Base-by-base conservation (phyloP, 2,797 vertebrate species). In the Caiman crocodilus region DNA sequence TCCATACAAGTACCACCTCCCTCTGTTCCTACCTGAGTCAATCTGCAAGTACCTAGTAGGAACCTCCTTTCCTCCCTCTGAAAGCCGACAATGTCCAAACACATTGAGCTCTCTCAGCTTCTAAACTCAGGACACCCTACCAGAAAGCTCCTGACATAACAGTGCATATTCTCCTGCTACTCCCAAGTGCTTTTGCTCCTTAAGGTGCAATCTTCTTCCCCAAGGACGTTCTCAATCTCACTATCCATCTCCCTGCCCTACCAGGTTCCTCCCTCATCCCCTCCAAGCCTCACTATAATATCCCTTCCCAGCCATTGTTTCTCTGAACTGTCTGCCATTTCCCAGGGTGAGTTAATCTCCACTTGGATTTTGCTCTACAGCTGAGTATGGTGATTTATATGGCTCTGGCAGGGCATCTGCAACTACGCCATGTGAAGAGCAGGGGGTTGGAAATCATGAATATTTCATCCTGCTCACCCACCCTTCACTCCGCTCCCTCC, bases 271-370 rank as follows among this genome's bases (percentile, higher is more conserved):
- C 3, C 6, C 28, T 23, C 23, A 23, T 7, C 63, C 28, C 25
- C 3, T 1, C 14, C 4, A 2, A 1, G 2, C 18, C 32, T 32
- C 1, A n/a, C n/a, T n/a, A n/a, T n/a, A n/a, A n/a, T n/a, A 0
- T 69, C 58, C 57, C 28, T 20, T 64, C 64, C 76, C 73, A 71
- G 28, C 64, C 77, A 7, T 59, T 16, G n/a, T 78, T 65, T 50
- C 35, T 89, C 26, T 0, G 4, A 80, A 73, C 8, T 2, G 30
- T 59, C 42, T 1, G 1, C 0, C 69, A 55, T n/a, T 77, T 76
- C 60, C 64, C 0, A 3, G 26, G 75, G 63, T 42, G n/a, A 1
- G 3, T 21, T 63, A 7, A 82, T 82, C 64, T 77, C 61, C 84
- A 8, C 16, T 71, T 14, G 35, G 61, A 75, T 82, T 21, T 23